phyloP scores from a whole-genome alignment of 2,888 invertebrate genomes.

The Xanthia togata region DNA sequence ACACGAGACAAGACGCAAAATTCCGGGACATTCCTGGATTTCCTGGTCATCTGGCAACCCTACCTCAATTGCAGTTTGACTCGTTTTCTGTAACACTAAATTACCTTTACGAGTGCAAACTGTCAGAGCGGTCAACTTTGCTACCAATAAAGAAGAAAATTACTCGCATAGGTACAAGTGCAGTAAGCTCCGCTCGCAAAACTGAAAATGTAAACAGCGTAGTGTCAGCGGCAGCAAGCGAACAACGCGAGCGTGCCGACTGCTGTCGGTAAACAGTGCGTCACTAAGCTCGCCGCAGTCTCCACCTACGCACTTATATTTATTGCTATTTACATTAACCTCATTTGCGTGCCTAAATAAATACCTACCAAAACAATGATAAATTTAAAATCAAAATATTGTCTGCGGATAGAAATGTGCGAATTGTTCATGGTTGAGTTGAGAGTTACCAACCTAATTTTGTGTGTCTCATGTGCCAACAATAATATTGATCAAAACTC shows the following conservation, averaged over 20 bases:
- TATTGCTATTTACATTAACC: slow-evolving; percentile 21
- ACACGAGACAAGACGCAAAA: too few relatives aligned
- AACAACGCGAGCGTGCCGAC: background rate
- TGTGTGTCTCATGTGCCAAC: background rate
- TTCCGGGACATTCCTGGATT: too few relatives aligned
- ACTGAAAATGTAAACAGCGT: background rate
- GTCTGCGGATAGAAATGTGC: background rate
- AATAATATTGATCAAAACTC: slow-evolving; percentile 2
- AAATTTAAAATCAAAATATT: slow-evolving; percentile 2
- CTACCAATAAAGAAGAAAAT: background rate
- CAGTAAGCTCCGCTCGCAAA: too few relatives aligned
- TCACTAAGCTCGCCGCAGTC: background rate
- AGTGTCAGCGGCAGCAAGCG: background rate
- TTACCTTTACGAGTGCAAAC: background rate
- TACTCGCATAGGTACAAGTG: background rate
- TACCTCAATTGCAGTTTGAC: background rate
- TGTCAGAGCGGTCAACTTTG: background rate
- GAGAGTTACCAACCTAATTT: background rate
- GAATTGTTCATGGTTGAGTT: background rate
- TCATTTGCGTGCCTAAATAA: slow-evolving; percentile 12
- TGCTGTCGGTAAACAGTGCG: background rate
- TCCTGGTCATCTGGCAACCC: too few relatives aligned
- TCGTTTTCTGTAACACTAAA: background rate
- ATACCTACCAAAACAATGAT: background rate
- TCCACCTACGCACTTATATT: slow-evolving; percentile 13